phyloP scores from a whole-genome alignment of 2,888 invertebrate genomes.

The Phortica okadai region DNA sequence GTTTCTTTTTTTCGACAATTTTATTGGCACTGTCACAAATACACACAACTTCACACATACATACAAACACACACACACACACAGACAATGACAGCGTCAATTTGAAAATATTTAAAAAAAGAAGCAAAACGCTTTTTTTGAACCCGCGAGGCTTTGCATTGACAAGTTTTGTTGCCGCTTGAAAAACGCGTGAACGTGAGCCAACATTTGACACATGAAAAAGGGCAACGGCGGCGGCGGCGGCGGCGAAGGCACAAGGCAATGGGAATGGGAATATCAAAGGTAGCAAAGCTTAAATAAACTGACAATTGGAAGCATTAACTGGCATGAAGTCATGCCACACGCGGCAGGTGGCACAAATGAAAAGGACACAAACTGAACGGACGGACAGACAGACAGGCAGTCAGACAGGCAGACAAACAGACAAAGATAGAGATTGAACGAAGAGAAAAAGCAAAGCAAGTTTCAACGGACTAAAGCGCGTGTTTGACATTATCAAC shows the following conservation, averaged over 20 bases:
- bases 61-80: conserved; percentile 31
- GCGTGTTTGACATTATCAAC: too few relatives aligned
- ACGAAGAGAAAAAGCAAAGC: too few relatives aligned
- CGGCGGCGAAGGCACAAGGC: neutral
- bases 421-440: neutral
- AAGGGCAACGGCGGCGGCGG: neutral
- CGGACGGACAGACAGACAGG: conserved; percentile 3
- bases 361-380: neutral
- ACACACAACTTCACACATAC: conserved; percentile 6
- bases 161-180: neutral
- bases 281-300: too few relatives aligned
- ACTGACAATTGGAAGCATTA: too few relatives aligned
- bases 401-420: neutral
- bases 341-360: neutral
- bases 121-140: neutral
- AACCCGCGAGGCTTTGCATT: neutral
- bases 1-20: neutral
- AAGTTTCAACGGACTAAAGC: too few relatives aligned
- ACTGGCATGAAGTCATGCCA: neutral
- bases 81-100: neutral
- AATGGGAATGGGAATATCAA: neutral
- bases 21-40: conserved; percentile 46
- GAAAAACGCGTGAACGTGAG: neutral
- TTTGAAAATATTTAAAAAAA: neutral
- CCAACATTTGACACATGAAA: neutral